Conservation (phyloP, 1,140 invertebrate species). For the Telenomus remus region DNA sequence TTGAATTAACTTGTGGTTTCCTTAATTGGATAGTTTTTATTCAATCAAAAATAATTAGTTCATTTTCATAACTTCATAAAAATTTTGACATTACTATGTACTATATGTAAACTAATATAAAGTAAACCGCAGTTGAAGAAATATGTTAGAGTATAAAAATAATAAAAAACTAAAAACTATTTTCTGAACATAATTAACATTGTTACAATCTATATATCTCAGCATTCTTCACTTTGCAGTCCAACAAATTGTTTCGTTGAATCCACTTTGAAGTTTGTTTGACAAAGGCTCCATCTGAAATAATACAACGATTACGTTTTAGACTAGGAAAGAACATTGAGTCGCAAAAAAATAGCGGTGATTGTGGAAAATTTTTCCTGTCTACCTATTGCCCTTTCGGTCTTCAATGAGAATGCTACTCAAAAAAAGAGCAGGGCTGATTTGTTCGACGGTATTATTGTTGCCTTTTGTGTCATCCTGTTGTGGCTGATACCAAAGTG, state of each 20-base stretch:
- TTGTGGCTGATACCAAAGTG: conserved; percentile 56
- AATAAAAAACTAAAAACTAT: too few species aligned
- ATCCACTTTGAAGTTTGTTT: conserved; percentile 28
- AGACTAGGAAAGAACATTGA: neutral
- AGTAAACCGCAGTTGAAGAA: too few species aligned
- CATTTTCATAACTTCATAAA: too few species aligned
- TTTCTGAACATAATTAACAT: too few species aligned
- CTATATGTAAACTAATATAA: too few species aligned
- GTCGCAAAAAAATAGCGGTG: neutral
- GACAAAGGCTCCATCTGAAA: conserved; percentile 61
- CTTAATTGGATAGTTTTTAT: neutral
- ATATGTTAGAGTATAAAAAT: too few species aligned
- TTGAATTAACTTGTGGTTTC: conserved; percentile 6
- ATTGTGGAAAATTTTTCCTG: neutral
- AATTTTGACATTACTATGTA: too few species aligned
- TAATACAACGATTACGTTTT: neutral
- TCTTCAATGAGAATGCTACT: conserved; percentile 65
- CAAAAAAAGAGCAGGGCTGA: conserved; percentile 47
- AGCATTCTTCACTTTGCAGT: conserved; percentile 39
- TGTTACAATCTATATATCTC: too few species aligned
- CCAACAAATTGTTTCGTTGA: conserved; percentile 24
- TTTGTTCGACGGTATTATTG: conserved; percentile 43
- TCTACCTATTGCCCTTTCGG: conserved; percentile 64
- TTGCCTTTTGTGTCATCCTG: conserved; percentile 49
- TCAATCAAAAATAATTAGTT: too few species aligned